Percentiles rank a stretch among this genome's conserved stretches.
Conservation (phyloP, 2,113 vertebrate genomes). For the Takifugu bimaculatus region DNA sequence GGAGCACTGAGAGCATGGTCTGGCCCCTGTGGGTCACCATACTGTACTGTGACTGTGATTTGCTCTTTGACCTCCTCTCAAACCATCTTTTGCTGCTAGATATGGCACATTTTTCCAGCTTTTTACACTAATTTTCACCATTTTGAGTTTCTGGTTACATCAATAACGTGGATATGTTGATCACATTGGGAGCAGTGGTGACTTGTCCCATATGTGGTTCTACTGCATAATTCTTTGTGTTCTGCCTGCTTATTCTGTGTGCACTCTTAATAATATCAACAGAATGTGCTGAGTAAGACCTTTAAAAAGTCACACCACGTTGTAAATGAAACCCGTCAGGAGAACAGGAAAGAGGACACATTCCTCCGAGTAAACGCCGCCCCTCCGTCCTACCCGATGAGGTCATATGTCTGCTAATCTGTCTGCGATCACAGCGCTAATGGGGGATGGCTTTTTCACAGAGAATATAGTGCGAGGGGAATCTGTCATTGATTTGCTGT, state of each 20-base stretch:
- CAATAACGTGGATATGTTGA: no score
- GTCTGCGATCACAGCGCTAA: constrained; percentile 56
- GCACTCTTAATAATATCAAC: constrained; percentile 31
- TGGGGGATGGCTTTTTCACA: constrained; percentile 59
- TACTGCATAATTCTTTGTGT: no score
- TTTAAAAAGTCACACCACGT: constrained; percentile 44
- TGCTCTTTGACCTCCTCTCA: no score
- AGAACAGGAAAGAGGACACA: constrained; percentile 48
- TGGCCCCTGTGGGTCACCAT: no score
- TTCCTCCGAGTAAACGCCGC: constrained; percentile 40
- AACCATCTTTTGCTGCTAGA: no score
- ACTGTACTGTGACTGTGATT: no score
- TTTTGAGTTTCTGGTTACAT: no score
- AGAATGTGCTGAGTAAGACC: constrained; percentile 51
- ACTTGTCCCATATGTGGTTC: no score
- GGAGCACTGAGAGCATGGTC: no score
- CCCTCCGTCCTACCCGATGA: constrained; percentile 33
- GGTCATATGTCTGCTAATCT: constrained; percentile 56
- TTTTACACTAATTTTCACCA: no score
- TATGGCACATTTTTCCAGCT: no score
- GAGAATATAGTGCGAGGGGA: constrained; percentile 32
- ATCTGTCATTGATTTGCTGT: constrained; percentile 56
- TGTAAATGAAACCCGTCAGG: constrained; percentile 54
- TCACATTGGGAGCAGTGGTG: no score
- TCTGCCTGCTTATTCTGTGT: constrained; percentile 6